These are phyloP conservation scores for Leptothorax acervorum DNA, from an alignment of 2,888 invertebrate genomes.

Conservation along the genomic window DNA sequence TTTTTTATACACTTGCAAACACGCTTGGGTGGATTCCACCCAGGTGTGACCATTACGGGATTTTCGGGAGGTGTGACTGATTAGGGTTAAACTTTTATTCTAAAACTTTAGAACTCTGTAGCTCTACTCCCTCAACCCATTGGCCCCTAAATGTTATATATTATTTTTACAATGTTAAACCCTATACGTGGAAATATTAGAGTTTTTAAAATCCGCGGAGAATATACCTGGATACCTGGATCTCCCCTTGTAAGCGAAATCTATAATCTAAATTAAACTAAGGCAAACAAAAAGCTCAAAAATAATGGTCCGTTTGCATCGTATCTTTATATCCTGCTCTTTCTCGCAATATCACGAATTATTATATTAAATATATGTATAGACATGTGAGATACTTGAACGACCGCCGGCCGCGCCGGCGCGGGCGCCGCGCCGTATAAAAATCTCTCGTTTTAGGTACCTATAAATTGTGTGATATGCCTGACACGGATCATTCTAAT, in stretches of 20 bases:
- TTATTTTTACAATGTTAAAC: too few species aligned
- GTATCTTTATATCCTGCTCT: neutral
- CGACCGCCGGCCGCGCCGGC: neutral
- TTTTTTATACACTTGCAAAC: too few species aligned
- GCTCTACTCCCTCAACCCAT: too few species aligned
- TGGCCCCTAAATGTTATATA: too few species aligned
- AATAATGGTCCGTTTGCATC: neutral
- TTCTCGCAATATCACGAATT: neutral
- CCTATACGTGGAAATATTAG: too few species aligned
- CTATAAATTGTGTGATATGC: slow-evolving; percentile 18
- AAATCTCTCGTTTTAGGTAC: slow-evolving; percentile 32
- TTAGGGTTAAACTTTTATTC: too few species aligned
- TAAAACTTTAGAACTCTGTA: too few species aligned
- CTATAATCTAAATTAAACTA: neutral
- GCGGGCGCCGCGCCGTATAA: slow-evolving; percentile 1
- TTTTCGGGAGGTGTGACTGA: too few species aligned
- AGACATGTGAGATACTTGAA: neutral
- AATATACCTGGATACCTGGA: too few species aligned
- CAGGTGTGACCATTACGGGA: too few species aligned
- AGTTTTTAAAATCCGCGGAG: too few species aligned
- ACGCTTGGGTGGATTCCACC: too few species aligned
- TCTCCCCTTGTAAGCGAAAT: neutral
- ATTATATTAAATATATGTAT: slow-evolving; percentile 5
- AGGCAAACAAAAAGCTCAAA: neutral
- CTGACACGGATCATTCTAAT: slow-evolving; percentile 48